Evolutionary conservation across 2,797 vertebrate species (phyloP), one percentile per base, ranked within the genome.

Genomic region (Coccyzus lansbergi): DNA sequence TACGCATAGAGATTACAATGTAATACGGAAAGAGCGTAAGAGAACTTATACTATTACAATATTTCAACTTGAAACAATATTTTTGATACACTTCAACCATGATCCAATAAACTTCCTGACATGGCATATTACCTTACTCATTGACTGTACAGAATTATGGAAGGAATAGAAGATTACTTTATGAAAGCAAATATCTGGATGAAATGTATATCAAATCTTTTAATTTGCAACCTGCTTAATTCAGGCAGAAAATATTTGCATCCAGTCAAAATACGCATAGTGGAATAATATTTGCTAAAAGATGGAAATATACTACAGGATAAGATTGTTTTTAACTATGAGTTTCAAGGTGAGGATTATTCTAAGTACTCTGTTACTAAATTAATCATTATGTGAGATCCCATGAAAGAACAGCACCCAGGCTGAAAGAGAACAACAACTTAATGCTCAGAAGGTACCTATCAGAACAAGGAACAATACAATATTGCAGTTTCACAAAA

Each of bases 211-310:
- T 20, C 12, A 17, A 86, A 59, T 17, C 21, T 74, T 64, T 88
- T n/a, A 9, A 16, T 80, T 67, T 78, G 11, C 40, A 78, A 75
- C 10, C 11, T 60, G 5, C 14, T 88, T 88, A 75, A 83, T 60
- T 63, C 62, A 88, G 86, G 52, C 17, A 78, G 58, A 88, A 94
- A 93, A 78, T 70, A 83, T 52, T 86, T 90, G 22, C 53, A 29
- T 71, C 20, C 7, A 52, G 44, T 71, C 40, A 88, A 94, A 93
- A 83, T 63, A 90, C 78, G 67, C 38, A 56, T 25, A 44, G 38
- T 25, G 65, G n/a, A 83, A 88, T 58, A 91, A 51, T 9, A n/a
- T 46, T 51, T 83, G 53, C 4, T 18, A 25, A 24, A 80, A 65
- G 78, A 83, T 26, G 20, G 19, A 88, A 86, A 63, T 38, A 18